Percentiles rank a stretch among this genome's conserved stretches.
Conservation (phyloP, 2,113 vertebrate species). For the Tretioscincus oriximinensis region DNA sequence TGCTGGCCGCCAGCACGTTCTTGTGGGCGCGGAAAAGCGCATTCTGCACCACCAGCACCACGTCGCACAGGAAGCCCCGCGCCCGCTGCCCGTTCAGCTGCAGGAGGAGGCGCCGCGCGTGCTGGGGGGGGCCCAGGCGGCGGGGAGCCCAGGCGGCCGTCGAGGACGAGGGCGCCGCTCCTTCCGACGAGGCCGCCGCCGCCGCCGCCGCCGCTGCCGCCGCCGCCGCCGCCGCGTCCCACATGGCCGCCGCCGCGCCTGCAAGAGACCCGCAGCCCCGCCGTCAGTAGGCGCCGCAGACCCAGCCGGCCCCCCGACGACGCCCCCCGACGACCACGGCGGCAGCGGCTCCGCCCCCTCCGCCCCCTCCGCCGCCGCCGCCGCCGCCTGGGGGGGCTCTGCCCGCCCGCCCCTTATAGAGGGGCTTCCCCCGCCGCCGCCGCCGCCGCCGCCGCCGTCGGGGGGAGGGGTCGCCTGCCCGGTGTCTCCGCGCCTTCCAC, state of each 20-base stretch:
- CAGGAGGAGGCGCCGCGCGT: conserved; percentile 94
- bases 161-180: background rate
- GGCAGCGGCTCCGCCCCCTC: no score
- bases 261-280: no score
- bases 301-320: no score
- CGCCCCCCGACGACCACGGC: no score
- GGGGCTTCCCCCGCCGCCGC: conserved; percentile 41
- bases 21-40: conserved; percentile 98
- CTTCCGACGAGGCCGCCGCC: no score
- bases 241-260: background rate
- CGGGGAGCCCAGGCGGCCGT: conserved; percentile 34
- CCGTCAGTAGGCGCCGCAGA: no score
- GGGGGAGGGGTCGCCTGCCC: conserved; percentile 8
- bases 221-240: conserved; percentile 8
- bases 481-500: conserved; percentile 40
- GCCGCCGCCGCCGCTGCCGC: background rate
- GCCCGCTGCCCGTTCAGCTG: conserved; percentile 98
- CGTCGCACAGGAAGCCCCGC: conserved; percentile 98
- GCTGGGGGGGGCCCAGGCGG: no score
- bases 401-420: conserved; percentile 51
- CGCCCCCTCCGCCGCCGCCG: background rate
- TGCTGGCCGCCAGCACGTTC: conserved; percentile 99
- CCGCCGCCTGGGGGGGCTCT: background rate
- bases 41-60: conserved; percentile 99
- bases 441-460: background rate